Conservation (phyloP, 2,888 invertebrate genomes). For the Diarsia mendica region DNA sequence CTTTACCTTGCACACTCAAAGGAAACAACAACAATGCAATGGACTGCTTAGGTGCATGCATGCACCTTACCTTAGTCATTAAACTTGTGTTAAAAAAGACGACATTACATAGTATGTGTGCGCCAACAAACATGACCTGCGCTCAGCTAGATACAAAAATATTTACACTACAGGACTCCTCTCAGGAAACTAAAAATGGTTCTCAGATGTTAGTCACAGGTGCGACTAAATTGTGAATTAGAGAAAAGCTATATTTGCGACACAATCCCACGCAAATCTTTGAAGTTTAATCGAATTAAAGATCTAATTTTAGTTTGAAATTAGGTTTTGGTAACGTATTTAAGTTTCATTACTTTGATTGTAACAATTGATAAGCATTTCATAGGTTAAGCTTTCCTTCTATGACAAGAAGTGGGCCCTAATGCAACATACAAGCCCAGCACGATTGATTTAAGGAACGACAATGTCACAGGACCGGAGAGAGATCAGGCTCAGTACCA, state of each 20-base stretch:
- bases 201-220: conserved; percentile 1
- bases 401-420: neutral
- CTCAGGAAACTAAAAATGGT: neutral
- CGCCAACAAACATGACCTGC: conserved; percentile 13
- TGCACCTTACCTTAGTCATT: too few species aligned
- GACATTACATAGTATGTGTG: neutral
- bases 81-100: neutral
- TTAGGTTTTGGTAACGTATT: neutral
- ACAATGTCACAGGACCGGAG: neutral
- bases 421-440: neutral
- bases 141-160: neutral
- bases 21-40: neutral
- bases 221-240: neutral
- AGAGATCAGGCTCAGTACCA: neutral
- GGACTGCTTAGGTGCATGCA: too few species aligned
- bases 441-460: neutral
- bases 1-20: neutral
- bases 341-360: neutral
- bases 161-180: neutral
- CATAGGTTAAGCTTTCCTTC: neutral
- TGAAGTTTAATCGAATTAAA: neutral
- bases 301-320: neutral
- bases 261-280: neutral
- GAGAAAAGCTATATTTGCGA: neutral
- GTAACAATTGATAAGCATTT: neutral